Base-by-base conservation (phyloP, 2,888 invertebrate species). In the Argyresthia goedartella region DNA sequence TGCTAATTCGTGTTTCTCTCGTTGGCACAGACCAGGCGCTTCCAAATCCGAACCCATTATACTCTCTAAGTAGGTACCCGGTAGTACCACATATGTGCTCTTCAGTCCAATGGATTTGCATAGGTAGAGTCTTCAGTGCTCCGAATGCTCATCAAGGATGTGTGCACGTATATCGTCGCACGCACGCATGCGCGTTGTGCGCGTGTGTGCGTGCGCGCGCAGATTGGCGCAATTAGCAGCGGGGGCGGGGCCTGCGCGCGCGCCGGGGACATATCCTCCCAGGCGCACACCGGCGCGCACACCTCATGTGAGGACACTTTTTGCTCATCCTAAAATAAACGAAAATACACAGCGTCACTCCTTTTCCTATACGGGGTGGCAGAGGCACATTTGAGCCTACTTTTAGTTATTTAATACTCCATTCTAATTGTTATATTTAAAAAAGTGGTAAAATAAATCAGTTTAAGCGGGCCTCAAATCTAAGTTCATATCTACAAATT, bases 201-300 rank as follows among this genome's bases (percentile, higher is more conserved):
- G 54, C 49, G 63, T 61, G 65, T 65, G 81, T 76, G 79, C 77
- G 81, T 69, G 79, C 75, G 69, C 65, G 65, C 77, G 68, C 78
- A 79, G 85, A 86, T 85, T 86, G 86, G 86, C 73, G 85, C 84
- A 86, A 85, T 85, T 85, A 84, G 78, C 64, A 61, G 64, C 61
- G 67, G 67, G 75, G 84, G 82, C 78, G 82, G 76, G 76, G 80
- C 78, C 67, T 76, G 78, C 77, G 82, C 69, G 62, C 62, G 75
- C 80, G 79, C 76, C 69, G 74, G 62, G 74, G 85, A 85, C 84
- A 86, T 81, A 73, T 78, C 81, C 76, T 68, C 81, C 73, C 76
- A 72, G 62, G 52, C 59, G 54, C 50, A 49, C 55, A 50, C 54
- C 15, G 11, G 9, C 13, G 25, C 49, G 15, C 10, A 39, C 36